Conservation (phyloP, 2,113 vertebrate species). For the Polypterus bichir region DNA sequence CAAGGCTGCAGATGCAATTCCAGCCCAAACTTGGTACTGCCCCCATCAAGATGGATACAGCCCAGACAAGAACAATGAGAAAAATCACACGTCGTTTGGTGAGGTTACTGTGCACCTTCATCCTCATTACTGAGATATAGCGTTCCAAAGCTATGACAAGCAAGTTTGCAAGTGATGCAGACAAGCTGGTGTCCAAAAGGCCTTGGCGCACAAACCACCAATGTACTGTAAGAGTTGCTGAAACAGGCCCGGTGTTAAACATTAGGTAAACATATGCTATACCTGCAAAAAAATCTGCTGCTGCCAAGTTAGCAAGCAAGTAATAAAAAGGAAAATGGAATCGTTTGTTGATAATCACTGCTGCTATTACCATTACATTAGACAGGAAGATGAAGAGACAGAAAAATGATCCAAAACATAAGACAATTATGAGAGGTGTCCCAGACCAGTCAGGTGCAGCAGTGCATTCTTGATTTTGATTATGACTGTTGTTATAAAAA, state of each 20-base stretch:
- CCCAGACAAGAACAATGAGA: constrained; percentile 80
- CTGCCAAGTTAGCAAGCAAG: constrained; percentile 81
- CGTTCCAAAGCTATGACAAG: constrained; percentile 88
- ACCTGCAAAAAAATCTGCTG: constrained; percentile 88
- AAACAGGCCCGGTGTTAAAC: constrained; percentile 81
- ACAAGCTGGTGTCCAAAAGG: constrained; percentile 80
- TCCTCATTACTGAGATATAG: constrained; percentile 81
- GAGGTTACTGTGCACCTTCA: constrained; percentile 86
- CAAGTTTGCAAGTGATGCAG: constrained; percentile 80
- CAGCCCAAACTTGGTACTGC: constrained; percentile 84
- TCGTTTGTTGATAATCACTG: constrained; percentile 79
- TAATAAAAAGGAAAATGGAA: constrained; percentile 97
- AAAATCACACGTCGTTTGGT: constrained; percentile 83
- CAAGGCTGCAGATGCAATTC: constrained; percentile 87
- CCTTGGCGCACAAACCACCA: constrained; percentile 87
- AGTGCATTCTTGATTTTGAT: constrained; percentile 31
- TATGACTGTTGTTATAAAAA: constrained; percentile 75
- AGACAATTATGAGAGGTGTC: constrained; percentile 57
- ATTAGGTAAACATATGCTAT: constrained; percentile 91
- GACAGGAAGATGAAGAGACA: constrained; percentile 87
- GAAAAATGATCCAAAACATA: constrained; percentile 76
- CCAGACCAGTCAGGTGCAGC: constrained; percentile 43
- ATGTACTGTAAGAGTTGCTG: constrained; percentile 63
- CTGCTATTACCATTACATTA: constrained; percentile 84
- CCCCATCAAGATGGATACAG: constrained; percentile 83